phyloP scores from a whole-genome alignment of 2,888 invertebrate species.

The Lymantria monacha region DNA sequence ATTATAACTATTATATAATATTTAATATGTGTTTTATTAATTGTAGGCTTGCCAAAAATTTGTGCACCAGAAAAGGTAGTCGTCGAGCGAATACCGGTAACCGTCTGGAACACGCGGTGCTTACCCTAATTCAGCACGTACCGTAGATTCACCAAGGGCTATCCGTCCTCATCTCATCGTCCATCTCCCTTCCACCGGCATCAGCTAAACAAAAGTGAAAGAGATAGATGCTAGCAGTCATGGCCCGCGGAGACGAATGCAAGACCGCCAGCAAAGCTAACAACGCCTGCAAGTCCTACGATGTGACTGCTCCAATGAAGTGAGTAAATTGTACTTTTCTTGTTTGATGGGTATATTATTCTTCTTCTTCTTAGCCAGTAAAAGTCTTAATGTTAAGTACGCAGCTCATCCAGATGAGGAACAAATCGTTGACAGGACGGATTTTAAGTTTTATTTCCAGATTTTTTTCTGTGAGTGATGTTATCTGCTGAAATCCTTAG shows the following conservation, averaged over 20 bases:
- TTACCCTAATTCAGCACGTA: slow-evolving; percentile 92
- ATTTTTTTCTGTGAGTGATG: no score
- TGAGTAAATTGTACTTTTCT: slow-evolving; percentile 39
- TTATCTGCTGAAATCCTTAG: no score
- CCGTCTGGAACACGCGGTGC: slow-evolving; percentile 91
- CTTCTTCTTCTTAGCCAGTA: no score
- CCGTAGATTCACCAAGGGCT: slow-evolving; percentile 82
- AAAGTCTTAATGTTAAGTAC: no score
- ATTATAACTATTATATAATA: background rate
- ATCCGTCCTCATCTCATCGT: slow-evolving; percentile 31
- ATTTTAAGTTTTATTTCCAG: no score
- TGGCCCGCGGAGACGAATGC: slow-evolving; percentile 79
- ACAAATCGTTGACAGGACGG: no score
- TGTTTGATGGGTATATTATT: background rate
- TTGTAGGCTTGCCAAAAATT: slow-evolving; percentile 90
- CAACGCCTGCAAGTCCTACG: slow-evolving; percentile 67
- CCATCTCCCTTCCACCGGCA: slow-evolving; percentile 57
- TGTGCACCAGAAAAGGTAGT: slow-evolving; percentile 91
- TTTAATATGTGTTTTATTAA: slow-evolving; percentile 4
- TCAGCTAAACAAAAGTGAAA: slow-evolving; percentile 49
- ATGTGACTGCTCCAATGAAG: slow-evolving; percentile 65
- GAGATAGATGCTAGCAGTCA: slow-evolving; percentile 48
- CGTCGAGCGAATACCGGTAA: slow-evolving; percentile 93
- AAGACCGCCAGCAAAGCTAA: slow-evolving; percentile 71
- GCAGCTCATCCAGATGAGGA: no score